These are phyloP conservation scores for Tigriopus californicus DNA, from an alignment of 2,888 invertebrate species.

Conservation along the genomic window DNA sequence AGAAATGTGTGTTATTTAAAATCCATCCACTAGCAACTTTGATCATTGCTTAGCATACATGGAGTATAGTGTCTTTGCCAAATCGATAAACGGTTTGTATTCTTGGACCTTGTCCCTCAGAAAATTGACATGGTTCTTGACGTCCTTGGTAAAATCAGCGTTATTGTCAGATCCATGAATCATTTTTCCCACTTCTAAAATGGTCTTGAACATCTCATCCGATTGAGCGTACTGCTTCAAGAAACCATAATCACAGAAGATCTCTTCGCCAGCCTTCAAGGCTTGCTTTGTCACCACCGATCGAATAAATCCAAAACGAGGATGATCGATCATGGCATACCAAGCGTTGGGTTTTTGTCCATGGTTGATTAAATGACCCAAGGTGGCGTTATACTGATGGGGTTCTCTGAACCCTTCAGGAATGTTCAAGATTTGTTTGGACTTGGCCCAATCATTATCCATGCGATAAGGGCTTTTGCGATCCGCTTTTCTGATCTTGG, in stretches of 20 bases:
- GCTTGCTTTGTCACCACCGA: background rate
- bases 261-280: background rate
- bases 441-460: slow-evolving; percentile 13
- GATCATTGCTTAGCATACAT: no score
- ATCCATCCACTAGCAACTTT: no score
- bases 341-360: background rate
- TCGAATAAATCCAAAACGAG: slow-evolving; percentile 10
- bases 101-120: slow-evolving; percentile 1
- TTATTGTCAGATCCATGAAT: background rate
- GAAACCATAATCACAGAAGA: slow-evolving; percentile 11
- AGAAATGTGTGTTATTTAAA: no score
- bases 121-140: slow-evolving; percentile 7
- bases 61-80: background rate
- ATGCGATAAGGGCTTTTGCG: slow-evolving; percentile 6
- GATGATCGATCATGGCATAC: slow-evolving; percentile 10
- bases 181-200: background rate
- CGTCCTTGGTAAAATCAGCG: background rate
- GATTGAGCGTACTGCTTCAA: background rate
- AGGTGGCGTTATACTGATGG: slow-evolving; percentile 1
- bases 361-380: slow-evolving; percentile 11
- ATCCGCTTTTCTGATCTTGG: background rate
- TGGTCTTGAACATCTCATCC: background rate
- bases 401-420: background rate
- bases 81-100: background rate
- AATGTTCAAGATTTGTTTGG: slow-evolving; percentile 9